Percentiles rank a stretch among this genome's conserved stretches.
These are phyloP conservation scores for Octonoba sinensis DNA, from an alignment of 2,888 invertebrate species.

Conservation along the genomic window DNA sequence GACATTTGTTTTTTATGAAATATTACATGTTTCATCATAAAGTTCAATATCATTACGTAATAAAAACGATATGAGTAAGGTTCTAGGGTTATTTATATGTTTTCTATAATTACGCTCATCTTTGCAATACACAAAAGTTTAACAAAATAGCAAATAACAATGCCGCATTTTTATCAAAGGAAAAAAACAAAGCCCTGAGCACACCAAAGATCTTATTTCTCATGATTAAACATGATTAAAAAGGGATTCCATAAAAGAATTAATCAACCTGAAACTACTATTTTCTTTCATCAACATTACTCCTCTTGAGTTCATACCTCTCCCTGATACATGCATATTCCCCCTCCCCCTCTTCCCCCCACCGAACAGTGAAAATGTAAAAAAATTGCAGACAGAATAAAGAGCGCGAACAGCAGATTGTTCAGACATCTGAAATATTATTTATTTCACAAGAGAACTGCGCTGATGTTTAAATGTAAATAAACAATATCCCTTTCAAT, in stretches of 20 bases:
- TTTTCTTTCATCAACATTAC: not conserved
- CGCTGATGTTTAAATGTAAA: conserved; percentile 36
- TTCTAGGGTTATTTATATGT: too few species aligned
- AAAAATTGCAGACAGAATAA: not conserved
- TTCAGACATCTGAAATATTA: conserved; percentile 38
- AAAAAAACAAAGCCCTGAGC: too few species aligned
- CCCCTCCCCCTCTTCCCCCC: too few species aligned
- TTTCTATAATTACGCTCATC: too few species aligned
- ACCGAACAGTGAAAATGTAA: not conserved
- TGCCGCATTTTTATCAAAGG: too few species aligned
- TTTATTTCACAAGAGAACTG: conserved; percentile 21
- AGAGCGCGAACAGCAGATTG: conserved; percentile 18
- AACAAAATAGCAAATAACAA: too few species aligned
- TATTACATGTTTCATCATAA: too few species aligned
- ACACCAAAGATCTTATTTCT: not conserved
- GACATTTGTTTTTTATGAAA: too few species aligned
- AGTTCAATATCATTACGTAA: too few species aligned
- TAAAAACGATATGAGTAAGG: too few species aligned
- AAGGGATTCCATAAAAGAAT: not conserved
- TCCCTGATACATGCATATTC: not conserved
- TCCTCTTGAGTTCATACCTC: not conserved
- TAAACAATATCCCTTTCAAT: conserved; percentile 33
- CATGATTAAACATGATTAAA: conserved; percentile 1
- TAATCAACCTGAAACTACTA: not conserved
- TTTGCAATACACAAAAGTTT: too few species aligned